Evolutionary conservation across 2,888 invertebrate genomes (phyloP), one percentile per base, ranked within the genome.

Genomic region (Nephrocerus scutellatus): DNA sequence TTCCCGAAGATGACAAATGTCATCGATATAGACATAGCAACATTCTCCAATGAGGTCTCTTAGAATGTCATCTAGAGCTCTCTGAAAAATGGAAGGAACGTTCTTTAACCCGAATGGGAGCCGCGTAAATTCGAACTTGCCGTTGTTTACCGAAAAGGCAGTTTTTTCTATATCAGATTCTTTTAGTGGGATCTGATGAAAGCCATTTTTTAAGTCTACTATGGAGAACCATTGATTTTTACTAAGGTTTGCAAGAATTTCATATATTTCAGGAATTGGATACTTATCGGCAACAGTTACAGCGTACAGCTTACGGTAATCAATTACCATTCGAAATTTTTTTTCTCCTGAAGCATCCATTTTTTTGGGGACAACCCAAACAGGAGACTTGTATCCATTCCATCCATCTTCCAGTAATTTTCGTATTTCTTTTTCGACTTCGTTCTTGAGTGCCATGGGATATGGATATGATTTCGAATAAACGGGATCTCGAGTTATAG

Each of bases 1-100:
- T 44, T 43, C 4, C 43, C 40, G 20, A 44, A 47, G 6, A 48
- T 39, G 24, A 49, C 35, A 14, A n/a, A 47, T 45, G 23, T 49
- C 43, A 9, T 49, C 45, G 9, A 49, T 49, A 19, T 43, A 50
- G 33, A 39, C 38, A 14, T 19, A 32, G n/a, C n/a, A n/a, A n/a
- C n/a, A n/a, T 31, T 39, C 39, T 2, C 41, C 41, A 14, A 46
- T 49, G 28, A 30, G 37, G 7, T 44, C 41, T 6, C 19, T 20
- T 7, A 48, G 32, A 3, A 45, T 43, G 8, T 47, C 39, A 19
- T 49, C 43, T 3, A 45, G 15, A 6, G 38, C 26, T 12, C 38
- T 32, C 18, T 46, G 38, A 8, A 44, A 44, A n/a, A 37, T 40
- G 5, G 34, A 25, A 1, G 39, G 32, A 10, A 26, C 30, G 8